Percentiles rank a stretch among this genome's conserved stretches.
Conservation (phyloP, 2,113 vertebrate species). For the Mirza zaza region DNA sequence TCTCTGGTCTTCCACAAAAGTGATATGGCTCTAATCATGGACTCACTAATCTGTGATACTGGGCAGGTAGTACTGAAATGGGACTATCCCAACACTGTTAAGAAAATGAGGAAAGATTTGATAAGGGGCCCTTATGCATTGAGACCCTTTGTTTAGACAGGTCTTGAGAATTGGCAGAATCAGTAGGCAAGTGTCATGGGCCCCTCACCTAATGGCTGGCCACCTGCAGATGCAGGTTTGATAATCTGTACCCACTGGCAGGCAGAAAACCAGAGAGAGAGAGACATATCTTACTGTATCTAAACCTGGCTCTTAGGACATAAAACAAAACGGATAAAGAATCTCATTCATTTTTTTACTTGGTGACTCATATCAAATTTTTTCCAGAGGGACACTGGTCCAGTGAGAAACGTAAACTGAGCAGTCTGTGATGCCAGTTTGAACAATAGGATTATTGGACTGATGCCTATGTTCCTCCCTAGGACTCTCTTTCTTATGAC, state of each 20-base stretch:
- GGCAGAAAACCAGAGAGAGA: neutral
- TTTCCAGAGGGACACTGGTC: neutral
- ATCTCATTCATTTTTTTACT: neutral
- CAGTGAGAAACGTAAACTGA: neutral
- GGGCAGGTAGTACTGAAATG: neutral
- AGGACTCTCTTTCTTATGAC: neutral
- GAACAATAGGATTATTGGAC: neutral
- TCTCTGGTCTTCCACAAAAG: neutral
- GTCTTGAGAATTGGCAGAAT: neutral
- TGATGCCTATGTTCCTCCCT: no score
- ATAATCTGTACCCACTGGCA: neutral
- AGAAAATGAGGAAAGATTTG: neutral
- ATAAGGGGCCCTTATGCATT: neutral
- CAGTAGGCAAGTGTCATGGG: neutral
- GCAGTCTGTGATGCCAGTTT: neutral
- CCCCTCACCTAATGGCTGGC: neutral
- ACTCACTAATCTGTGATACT: neutral
- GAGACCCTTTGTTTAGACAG: neutral
- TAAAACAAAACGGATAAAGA: neutral
- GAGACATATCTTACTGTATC: neutral
- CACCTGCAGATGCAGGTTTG: neutral
- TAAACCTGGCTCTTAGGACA: neutral
- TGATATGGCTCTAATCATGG: neutral
- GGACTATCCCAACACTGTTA: neutral
- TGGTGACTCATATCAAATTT: neutral